phyloP scores from a whole-genome alignment of 2,113 vertebrate species.

The Channa argus region DNA sequence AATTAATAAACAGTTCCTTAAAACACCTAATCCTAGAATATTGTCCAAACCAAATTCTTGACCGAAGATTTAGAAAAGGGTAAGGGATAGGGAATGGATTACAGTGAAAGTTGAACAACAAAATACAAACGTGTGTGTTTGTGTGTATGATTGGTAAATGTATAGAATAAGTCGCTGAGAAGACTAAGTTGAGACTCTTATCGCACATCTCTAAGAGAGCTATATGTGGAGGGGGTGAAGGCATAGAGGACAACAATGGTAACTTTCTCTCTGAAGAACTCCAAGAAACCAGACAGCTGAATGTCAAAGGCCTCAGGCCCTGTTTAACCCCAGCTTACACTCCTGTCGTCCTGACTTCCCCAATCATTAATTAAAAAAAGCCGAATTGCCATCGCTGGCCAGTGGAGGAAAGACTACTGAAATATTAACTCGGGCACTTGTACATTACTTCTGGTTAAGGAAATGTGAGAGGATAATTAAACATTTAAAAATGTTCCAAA shows the following conservation, averaged over 20 bases:
- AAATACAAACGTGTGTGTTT: no score
- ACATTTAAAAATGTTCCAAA: constrained; percentile 47
- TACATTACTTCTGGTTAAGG: constrained; percentile 45
- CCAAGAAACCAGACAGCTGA: constrained; percentile 64
- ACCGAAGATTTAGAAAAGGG: no score
- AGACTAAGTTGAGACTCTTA: no score
- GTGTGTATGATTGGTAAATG: no score
- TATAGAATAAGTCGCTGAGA: constrained; percentile 4
- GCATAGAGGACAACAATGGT: constrained; percentile 19
- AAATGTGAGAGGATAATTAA: constrained; percentile 42
- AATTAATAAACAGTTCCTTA: no score
- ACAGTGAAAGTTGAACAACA: no score
- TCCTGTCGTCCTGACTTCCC: constrained; percentile 55
- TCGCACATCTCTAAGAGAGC: constrained; percentile 16
- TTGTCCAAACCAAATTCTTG: no score
- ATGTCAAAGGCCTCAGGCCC: constrained; percentile 59
- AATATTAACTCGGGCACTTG: constrained; percentile 61
- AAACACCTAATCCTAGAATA: no score
- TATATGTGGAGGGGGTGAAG: constrained; percentile 2
- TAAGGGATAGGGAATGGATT: no score
- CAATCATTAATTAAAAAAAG: constrained; percentile 65
- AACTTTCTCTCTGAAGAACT: constrained; percentile 40
- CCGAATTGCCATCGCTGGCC: constrained; percentile 21
- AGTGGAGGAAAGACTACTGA: constrained; percentile 36
- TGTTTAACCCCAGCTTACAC: constrained; percentile 51